These are phyloP conservation scores for Timema cristinae DNA, from an alignment of 2,888 invertebrate genomes.

Conservation along the genomic window DNA sequence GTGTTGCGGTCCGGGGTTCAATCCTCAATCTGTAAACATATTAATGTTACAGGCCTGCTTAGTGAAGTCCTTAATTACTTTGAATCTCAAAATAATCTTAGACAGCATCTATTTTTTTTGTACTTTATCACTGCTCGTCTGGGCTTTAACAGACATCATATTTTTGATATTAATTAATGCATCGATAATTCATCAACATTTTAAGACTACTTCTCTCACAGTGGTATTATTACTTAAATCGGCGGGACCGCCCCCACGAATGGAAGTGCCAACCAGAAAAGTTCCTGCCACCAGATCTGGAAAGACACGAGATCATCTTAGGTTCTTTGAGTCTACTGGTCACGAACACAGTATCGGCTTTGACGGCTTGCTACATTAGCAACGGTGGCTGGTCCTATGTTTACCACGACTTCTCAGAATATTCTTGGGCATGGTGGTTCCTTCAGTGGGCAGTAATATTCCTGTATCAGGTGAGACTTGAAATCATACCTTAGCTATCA, in stretches of 20 bases:
- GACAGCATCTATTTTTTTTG: too few species aligned
- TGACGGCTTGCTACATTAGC: conserved; percentile 60
- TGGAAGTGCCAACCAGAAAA: conserved; percentile 73
- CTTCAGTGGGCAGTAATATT: conserved; percentile 61
- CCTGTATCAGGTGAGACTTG: conserved; percentile 54
- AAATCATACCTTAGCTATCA: not conserved
- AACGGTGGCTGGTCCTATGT: conserved; percentile 64
- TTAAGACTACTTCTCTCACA: conserved; percentile 39
- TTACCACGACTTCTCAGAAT: conserved; percentile 60
- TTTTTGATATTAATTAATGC: too few species aligned
- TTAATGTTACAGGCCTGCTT: too few species aligned
- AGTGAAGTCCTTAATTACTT: too few species aligned
- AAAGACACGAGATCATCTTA: conserved; percentile 62
- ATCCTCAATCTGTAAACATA: too few species aligned
- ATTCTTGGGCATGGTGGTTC: conserved; percentile 62
- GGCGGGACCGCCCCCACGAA: conserved; percentile 56
- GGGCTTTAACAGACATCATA: too few species aligned
- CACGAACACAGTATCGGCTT: conserved; percentile 54
- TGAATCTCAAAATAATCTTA: too few species aligned
- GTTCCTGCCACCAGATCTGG: conserved; percentile 62
- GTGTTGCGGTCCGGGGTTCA: too few species aligned
- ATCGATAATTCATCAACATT: too few species aligned
- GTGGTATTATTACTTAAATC: conserved; percentile 68
- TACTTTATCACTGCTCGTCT: too few species aligned
- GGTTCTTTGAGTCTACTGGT: conserved; percentile 57